A percentile compares a stretch with the other conserved stretches of the same genome.
Evolutionary conservation across 1,140 invertebrate genomes (phyloP).

Genomic region (Drepana arcuata): DNA sequence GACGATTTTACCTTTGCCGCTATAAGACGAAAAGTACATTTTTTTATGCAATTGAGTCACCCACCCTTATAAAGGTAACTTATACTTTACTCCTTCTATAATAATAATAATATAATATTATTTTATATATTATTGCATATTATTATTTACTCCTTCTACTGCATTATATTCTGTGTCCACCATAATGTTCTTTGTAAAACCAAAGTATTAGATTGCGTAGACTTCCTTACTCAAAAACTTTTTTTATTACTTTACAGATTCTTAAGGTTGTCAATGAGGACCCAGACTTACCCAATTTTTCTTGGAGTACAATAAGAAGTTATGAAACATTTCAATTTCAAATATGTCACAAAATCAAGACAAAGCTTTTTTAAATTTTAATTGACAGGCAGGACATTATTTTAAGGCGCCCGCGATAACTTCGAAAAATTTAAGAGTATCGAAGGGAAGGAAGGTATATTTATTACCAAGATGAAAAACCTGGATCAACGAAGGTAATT

Average conservation of each 20-base stretch:
- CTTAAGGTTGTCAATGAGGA: constrained; percentile 9
- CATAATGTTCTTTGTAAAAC: constrained; percentile 2
- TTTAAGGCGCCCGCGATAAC: too few species aligned
- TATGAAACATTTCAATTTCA: constrained; percentile 14
- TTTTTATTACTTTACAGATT: constrained; percentile 4
- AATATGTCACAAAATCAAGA: too few species aligned
- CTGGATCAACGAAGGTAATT: constrained; percentile 17
- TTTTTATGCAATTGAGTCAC: constrained; percentile 12
- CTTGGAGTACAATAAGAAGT: constrained; percentile 9
- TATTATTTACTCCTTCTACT: too few species aligned
- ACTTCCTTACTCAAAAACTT: not conserved
- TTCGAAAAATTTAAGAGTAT: constrained; percentile 12
- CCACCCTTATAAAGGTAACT: constrained; percentile 13
- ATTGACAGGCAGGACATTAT: too few species aligned
- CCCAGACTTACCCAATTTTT: constrained; percentile 6
- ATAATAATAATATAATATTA: too few species aligned
- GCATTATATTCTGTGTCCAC: constrained; percentile 1
- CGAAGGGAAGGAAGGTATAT: constrained; percentile 14
- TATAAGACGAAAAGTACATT: constrained; percentile 17
- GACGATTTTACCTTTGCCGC: constrained; percentile 18
- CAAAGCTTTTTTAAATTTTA: too few species aligned
- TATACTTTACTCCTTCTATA: too few species aligned
- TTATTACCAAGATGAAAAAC: constrained; percentile 28
- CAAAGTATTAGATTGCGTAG: constrained; percentile 1
- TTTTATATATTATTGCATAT: too few species aligned